These are phyloP conservation scores for Hypomecis atomaria DNA, from an alignment of 2,888 invertebrate species.

Conservation along the genomic window DNA sequence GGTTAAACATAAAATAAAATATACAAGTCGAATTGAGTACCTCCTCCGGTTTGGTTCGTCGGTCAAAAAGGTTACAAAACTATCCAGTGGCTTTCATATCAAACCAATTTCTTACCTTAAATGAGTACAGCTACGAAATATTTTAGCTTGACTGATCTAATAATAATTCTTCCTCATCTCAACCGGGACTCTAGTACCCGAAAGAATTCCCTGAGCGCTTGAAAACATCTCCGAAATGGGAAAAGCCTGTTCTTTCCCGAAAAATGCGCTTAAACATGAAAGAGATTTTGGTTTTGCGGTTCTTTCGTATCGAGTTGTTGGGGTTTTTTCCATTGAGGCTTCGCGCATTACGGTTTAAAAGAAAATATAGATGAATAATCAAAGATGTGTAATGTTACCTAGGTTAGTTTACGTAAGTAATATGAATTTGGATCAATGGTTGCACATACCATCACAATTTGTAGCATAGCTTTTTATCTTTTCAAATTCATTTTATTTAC, in stretches of 20 bases:
- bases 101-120: not conserved
- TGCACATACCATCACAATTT: too few relatives aligned
- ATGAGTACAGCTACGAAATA: not conserved
- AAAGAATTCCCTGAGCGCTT: slow-evolving; percentile 51
- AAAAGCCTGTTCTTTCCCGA: slow-evolving; percentile 45
- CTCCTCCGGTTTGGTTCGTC: too few relatives aligned
- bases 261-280: slow-evolving; percentile 28
- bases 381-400: too few relatives aligned
- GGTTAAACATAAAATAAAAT: too few relatives aligned
- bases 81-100: not conserved
- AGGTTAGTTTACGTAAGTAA: too few relatives aligned
- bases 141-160: slow-evolving; percentile 44
- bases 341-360: not conserved
- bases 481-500: too few relatives aligned
- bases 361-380: too few relatives aligned
- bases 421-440: too few relatives aligned
- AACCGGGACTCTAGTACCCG: slow-evolving; percentile 35
- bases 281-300: slow-evolving; percentile 14
- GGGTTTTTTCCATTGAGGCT: not conserved
- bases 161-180: slow-evolving; percentile 46
- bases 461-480: too few relatives aligned
- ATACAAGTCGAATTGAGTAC: too few relatives aligned
- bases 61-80: too few relatives aligned
- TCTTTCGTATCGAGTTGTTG: slow-evolving; percentile 1
- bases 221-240: slow-evolving; percentile 55